Evolutionary conservation across 2,888 invertebrate genomes (phyloP).

Genomic region (Meandrusa payeni): DNA sequence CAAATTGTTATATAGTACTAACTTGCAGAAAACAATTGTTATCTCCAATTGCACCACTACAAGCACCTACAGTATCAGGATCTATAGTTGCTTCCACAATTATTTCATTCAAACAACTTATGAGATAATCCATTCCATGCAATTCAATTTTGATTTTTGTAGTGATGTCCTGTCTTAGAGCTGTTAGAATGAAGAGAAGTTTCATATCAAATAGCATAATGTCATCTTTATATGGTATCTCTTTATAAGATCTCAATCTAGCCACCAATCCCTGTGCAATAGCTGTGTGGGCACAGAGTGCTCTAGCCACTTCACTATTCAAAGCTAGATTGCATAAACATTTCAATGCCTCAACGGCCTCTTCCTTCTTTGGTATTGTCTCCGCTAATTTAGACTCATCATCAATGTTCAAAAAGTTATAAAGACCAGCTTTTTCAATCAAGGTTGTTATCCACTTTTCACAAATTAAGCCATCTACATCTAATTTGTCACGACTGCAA

Average conservation of each 20-base stretch:
- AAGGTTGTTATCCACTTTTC: constrained; percentile 85
- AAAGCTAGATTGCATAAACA: constrained; percentile 94
- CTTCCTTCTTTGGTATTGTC: constrained; percentile 69
- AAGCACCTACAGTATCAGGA: constrained; percentile 37
- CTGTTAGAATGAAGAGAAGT: constrained; percentile 93
- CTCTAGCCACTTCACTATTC: constrained; percentile 79
- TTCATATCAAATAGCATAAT: constrained; percentile 94
- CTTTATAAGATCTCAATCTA: constrained; percentile 85
- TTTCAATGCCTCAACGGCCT: constrained; percentile 90
- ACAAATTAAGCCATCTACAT: constrained; percentile 84
- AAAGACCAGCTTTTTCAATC: constrained; percentile 84
- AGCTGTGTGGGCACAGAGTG: constrained; percentile 79
- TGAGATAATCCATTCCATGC: constrained; percentile 85
- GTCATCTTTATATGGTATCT: constrained; percentile 83
- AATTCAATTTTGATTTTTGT: constrained; percentile 83
- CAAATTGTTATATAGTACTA: constrained; percentile 29
- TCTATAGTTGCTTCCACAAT: constrained; percentile 61
- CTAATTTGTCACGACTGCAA: constrained; percentile 87
- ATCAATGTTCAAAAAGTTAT: constrained; percentile 56
- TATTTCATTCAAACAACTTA: constrained; percentile 84
- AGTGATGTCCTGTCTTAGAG: constrained; percentile 86
- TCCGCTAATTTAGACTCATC: constrained; percentile 54
- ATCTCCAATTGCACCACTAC: constrained; percentile 37
- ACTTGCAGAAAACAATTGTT: constrained; percentile 49
- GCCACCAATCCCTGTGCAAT: constrained; percentile 86